Percentiles rank a stretch among this genome's conserved stretches.
phyloP scores from a whole-genome alignment of 2,797 vertebrate genomes.

The Crocidura indochinensis region DNA sequence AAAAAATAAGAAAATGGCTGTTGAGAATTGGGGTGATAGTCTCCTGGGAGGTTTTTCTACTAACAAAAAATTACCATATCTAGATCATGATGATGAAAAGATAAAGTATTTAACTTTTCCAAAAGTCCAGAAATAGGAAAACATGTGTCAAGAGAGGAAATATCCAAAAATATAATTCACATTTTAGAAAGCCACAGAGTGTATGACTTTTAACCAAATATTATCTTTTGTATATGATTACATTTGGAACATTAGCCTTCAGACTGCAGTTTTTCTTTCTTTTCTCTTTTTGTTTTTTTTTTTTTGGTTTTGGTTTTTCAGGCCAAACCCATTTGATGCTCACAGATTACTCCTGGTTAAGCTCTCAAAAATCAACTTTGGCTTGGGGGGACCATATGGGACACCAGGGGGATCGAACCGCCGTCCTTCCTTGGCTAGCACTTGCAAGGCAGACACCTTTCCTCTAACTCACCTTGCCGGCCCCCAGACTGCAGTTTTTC shows the following conservation, averaged over 20 bases:
- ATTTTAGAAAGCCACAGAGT: background rate
- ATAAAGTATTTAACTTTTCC: background rate
- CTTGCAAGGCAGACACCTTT: no score
- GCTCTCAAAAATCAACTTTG: no score
- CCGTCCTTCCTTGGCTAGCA: no score
- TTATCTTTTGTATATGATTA: slow-evolving; percentile 32
- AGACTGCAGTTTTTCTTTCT: slow-evolving; percentile 59
- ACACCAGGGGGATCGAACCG: no score
- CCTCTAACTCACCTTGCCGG: no score
- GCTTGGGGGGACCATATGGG: no score
- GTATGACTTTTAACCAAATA: background rate
- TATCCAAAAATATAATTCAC: slow-evolving; percentile 13
- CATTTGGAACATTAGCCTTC: slow-evolving; percentile 83
- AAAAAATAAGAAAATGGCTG: background rate
- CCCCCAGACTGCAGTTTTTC: slow-evolving; percentile 75
- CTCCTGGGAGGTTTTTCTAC: background rate
- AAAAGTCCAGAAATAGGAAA: background rate
- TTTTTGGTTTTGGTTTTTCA: no score
- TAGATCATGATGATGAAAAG: background rate
- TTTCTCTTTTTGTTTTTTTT: no score
- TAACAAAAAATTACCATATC: background rate
- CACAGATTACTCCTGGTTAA: no score
- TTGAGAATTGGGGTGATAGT: background rate
- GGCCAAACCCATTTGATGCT: no score
- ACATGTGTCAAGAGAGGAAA: background rate